These are phyloP conservation scores for Tribolium freemani DNA, from an alignment of 2,888 invertebrate species.

Conservation along the genomic window DNA sequence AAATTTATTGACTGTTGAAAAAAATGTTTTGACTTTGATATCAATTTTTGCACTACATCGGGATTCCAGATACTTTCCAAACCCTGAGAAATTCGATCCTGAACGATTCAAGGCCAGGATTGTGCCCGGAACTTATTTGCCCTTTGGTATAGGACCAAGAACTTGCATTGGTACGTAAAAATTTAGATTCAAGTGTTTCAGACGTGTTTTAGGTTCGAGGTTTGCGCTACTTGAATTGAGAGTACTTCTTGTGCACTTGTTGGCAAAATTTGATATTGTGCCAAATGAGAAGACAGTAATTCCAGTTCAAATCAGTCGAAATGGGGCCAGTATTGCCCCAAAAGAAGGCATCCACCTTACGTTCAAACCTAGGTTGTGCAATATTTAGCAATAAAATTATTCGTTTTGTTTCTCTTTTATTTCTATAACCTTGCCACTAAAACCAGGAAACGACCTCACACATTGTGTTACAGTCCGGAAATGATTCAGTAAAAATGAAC, in stretches of 20 bases:
- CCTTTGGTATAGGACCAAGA: slow-evolving; percentile 69
- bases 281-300: neutral
- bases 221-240: slow-evolving; percentile 9
- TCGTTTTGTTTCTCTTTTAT: no score
- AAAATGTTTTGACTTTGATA: slow-evolving; percentile 68
- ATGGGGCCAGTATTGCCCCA: no score
- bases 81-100: slow-evolving; percentile 70
- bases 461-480: no score
- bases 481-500: no score
- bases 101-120: slow-evolving; percentile 66
- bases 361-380: no score
- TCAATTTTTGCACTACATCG: slow-evolving; percentile 70
- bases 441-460: no score
- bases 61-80: slow-evolving; percentile 71
- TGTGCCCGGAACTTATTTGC: slow-evolving; percentile 69
- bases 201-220: slow-evolving; percentile 8
- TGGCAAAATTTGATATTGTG: neutral
- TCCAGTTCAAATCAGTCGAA: no score
- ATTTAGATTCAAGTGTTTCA: no score
- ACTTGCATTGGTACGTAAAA: slow-evolving; percentile 61
- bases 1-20: slow-evolving; percentile 59
- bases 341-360: no score
- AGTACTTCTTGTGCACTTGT: neutral
- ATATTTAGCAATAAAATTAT: no score
- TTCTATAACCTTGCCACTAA: no score